phyloP scores from a whole-genome alignment of 2,113 vertebrate genomes.

The Cryptomyrus ogoouensis region DNA sequence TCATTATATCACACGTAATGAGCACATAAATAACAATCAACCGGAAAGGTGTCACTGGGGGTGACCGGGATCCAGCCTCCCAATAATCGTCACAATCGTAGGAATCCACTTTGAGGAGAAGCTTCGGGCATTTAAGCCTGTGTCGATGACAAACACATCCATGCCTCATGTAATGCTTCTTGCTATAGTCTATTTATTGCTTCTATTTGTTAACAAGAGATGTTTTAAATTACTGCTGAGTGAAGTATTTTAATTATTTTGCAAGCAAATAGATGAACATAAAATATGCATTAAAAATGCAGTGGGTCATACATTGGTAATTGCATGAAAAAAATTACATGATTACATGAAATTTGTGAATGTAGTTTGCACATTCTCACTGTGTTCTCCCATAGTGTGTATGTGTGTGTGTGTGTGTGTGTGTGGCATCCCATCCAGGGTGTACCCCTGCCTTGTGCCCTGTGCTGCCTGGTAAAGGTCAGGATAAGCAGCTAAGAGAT shows the following conservation, averaged over 20 bases:
- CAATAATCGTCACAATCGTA: not conserved
- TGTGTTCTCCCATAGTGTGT: not conserved
- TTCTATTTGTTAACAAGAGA: not conserved
- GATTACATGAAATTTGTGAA: not conserved
- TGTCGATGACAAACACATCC: not conserved
- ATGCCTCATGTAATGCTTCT: not conserved
- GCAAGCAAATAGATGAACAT: not conserved
- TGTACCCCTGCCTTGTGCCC: not conserved
- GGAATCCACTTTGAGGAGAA: not conserved
- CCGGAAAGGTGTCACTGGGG: not conserved
- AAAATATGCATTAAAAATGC: not conserved
- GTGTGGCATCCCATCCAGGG: not conserved
- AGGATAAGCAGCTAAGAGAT: no score
- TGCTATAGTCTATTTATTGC: not conserved
- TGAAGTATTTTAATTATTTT: not conserved
- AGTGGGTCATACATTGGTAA: not conserved
- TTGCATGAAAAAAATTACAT: not conserved
- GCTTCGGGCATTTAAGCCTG: not conserved
- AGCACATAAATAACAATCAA: slow-evolving; percentile 22
- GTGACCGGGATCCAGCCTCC: not conserved
- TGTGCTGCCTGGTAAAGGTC: no score
- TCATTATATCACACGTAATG: slow-evolving; percentile 27
- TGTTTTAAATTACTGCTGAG: not conserved
- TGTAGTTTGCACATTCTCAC: not conserved
- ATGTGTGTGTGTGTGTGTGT: not conserved